A percentile compares a stretch with the other conserved stretches of the same genome.
phyloP scores from a whole-genome alignment of 2,113 vertebrate genomes.

The Cynoglossus semilaevis region DNA sequence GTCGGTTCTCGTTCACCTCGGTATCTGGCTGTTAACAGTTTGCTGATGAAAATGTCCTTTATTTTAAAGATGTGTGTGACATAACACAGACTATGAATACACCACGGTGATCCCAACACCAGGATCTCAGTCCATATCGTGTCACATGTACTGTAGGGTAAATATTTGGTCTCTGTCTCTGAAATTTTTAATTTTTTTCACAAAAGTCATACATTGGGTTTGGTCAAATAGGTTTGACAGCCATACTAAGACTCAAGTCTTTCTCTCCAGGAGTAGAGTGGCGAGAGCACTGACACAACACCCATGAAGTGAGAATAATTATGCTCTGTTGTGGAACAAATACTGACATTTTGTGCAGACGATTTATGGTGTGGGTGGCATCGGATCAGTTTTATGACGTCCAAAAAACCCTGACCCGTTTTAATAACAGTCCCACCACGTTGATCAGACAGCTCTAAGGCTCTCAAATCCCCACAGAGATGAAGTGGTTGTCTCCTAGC shows the following conservation, averaged over 20 bases:
- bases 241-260: slow-evolving; percentile 9
- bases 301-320: slow-evolving; percentile 44
- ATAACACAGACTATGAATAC: no score
- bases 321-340: slow-evolving; percentile 32
- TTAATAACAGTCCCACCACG: slow-evolving; percentile 32
- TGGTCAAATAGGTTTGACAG: slow-evolving; percentile 24
- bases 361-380: slow-evolving; percentile 50
- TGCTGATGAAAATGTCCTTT: slow-evolving; percentile 22
- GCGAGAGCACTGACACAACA: slow-evolving; percentile 31
- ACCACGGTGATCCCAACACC: no score
- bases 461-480: slow-evolving; percentile 13
- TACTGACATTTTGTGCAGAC: slow-evolving; percentile 49
- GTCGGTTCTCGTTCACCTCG: slow-evolving; percentile 9
- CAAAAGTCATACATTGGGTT: no score
- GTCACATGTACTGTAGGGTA: no score
- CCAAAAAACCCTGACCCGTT: slow-evolving; percentile 30
- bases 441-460: slow-evolving; percentile 22
- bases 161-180: no score
- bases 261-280: slow-evolving; percentile 33
- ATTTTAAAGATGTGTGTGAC: no score
- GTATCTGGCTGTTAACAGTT: slow-evolving; percentile 11
- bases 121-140: no score
- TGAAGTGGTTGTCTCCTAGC: slow-evolving; percentile 8
- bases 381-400: slow-evolving; percentile 43
- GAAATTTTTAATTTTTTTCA: no score